Evolutionary conservation across 2,888 invertebrate genomes (phyloP).

Genomic region (Trichacis sp.): DNA sequence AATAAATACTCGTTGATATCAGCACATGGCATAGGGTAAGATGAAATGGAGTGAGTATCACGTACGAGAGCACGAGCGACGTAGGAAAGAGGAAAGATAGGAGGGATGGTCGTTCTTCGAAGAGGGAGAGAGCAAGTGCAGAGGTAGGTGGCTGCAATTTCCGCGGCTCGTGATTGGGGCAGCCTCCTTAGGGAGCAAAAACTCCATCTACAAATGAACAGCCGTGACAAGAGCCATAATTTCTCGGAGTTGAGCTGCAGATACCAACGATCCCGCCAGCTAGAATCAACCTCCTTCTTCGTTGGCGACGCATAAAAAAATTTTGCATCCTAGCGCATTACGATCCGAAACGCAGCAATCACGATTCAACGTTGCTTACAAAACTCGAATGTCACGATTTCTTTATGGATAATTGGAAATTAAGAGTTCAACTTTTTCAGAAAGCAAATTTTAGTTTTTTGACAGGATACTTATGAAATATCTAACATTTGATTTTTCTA

Average conservation of each 20-base stretch:
- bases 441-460: too few species aligned
- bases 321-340: neutral
- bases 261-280: conserved; percentile 57
- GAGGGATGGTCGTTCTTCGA: conserved; percentile 41
- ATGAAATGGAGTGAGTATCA: conserved; percentile 31
- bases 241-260: conserved; percentile 70
- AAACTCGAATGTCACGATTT: too few species aligned
- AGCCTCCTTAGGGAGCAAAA: conserved; percentile 76
- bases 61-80: conserved; percentile 33
- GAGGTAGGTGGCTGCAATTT: conserved; percentile 72
- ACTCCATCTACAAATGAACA: conserved; percentile 81
- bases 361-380: too few species aligned
- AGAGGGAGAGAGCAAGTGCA: conserved; percentile 50
- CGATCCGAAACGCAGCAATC: too few species aligned
- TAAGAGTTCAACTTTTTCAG: too few species aligned
- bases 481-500: too few species aligned
- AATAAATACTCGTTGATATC: conserved; percentile 50
- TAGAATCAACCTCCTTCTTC: conserved; percentile 54
- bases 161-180: conserved; percentile 79
- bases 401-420: too few species aligned
- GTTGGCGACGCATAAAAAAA: conserved; percentile 40
- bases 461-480: too few species aligned
- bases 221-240: conserved; percentile 79
- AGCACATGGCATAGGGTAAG: conserved; percentile 41
- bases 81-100: conserved; percentile 37